Evolutionary conservation across 2,888 invertebrate species (phyloP).

Genomic region (Philopedon plagiatum): DNA sequence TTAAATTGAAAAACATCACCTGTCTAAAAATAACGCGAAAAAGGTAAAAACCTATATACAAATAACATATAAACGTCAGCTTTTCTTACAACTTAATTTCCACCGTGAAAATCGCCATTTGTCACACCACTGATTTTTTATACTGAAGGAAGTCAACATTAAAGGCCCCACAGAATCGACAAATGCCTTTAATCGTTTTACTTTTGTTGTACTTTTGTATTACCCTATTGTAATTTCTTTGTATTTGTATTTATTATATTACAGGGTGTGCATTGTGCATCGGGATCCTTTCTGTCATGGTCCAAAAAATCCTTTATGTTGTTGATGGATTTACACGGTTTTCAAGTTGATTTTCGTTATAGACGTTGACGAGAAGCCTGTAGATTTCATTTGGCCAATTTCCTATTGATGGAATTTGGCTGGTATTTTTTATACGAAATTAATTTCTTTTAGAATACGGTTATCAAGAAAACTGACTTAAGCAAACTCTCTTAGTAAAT

Average conservation of each 20-base stretch:
- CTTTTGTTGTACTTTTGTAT: slow-evolving; percentile 42
- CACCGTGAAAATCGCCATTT: slow-evolving; percentile 29
- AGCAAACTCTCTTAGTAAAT: too few relatives aligned
- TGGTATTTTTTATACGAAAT: too few relatives aligned
- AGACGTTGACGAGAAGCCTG: slow-evolving; percentile 15
- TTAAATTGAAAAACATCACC: too few relatives aligned
- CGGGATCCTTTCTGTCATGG: slow-evolving; percentile 34
- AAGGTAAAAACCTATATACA: too few relatives aligned
- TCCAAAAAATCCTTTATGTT: slow-evolving; percentile 37
- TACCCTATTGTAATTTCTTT: slow-evolving; percentile 31
- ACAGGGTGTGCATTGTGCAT: slow-evolving; percentile 31
- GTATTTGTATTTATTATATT: slow-evolving; percentile 45
- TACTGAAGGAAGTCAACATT: slow-evolving; percentile 36
- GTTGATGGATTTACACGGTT: slow-evolving; percentile 40
- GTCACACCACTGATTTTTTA: slow-evolving; percentile 29
- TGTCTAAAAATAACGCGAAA: too few relatives aligned
- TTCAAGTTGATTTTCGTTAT: slow-evolving; percentile 34
- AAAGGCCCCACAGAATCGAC: slow-evolving; percentile 35
- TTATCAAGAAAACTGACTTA: too few relatives aligned
- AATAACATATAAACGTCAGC: slow-evolving; percentile 21
- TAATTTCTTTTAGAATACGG: too few relatives aligned
- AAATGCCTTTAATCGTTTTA: slow-evolving; percentile 27
- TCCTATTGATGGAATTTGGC: too few relatives aligned
- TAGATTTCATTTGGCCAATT: too few relatives aligned
- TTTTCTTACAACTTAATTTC: slow-evolving; percentile 27